phyloP scores from a whole-genome alignment of 2,797 vertebrate genomes.

The Coreius guichenoti region DNA sequence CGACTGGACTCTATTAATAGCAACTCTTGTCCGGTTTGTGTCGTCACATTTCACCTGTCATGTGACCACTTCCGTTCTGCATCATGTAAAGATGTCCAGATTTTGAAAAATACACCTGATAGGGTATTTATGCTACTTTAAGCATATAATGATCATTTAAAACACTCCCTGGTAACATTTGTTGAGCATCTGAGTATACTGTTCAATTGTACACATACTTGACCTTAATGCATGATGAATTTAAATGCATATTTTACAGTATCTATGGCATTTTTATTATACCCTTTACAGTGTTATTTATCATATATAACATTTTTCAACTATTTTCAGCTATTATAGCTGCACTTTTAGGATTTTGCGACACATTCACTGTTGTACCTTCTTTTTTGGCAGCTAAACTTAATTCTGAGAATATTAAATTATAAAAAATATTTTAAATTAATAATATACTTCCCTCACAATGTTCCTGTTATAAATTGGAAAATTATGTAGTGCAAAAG shows the following conservation, averaged over 20 bases:
- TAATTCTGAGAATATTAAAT: background rate
- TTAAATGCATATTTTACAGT: background rate
- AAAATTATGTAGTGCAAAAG: background rate
- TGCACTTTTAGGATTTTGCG: background rate
- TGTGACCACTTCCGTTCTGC: slow-evolving; percentile 38
- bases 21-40: slow-evolving; percentile 42
- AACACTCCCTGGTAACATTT: background rate
- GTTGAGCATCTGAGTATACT: background rate
- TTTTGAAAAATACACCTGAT: background rate
- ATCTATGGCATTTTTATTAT: background rate
- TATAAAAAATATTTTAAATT: background rate
- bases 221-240: background rate
- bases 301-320: background rate
- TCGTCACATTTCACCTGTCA: slow-evolving; percentile 51
- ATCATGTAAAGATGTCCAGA: slow-evolving; percentile 1
- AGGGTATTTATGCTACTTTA: background rate
- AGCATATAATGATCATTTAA: background rate
- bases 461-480: background rate
- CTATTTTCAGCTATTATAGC: too few species aligned
- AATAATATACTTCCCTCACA: background rate
- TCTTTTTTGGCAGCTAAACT: background rate
- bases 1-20: slow-evolving; percentile 53
- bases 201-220: background rate
- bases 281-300: background rate
- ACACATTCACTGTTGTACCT: background rate